Conservation (phyloP, 2,797 vertebrate genomes). For the Synanceia verrucosa region DNA sequence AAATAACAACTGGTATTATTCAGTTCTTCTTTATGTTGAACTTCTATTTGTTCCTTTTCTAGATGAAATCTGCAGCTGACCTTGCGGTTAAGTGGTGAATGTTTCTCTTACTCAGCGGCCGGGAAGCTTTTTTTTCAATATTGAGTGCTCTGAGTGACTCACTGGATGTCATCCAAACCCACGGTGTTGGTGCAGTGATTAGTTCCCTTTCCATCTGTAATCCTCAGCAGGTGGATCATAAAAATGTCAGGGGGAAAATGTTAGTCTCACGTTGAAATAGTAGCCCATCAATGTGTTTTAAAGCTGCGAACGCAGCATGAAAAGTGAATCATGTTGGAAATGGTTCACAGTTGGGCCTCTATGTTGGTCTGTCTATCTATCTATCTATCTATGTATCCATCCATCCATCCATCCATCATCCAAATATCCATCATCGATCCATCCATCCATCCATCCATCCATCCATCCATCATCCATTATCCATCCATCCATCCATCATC, state of each 20-base stretch:
- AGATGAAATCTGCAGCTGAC: conserved; percentile 48
- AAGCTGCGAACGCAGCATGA: conserved; percentile 46
- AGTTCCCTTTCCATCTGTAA: conserved; percentile 70
- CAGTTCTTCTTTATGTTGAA: conserved; percentile 14
- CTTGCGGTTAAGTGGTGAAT: conserved; percentile 28
- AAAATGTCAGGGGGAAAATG: conserved; percentile 62
- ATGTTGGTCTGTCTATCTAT: too few relatives aligned
- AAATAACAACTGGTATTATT: conserved; percentile 34
- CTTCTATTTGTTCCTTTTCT: conserved; percentile 13
- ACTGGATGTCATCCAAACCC: conserved; percentile 55
- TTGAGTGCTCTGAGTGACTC: conserved; percentile 40
- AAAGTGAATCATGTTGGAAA: conserved; percentile 60
- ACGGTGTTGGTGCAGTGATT: conserved; percentile 65
- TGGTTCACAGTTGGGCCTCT: conserved; percentile 60
- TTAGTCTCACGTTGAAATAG: conserved; percentile 54
- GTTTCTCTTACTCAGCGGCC: conserved; percentile 29
- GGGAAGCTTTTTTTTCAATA: conserved; percentile 35
- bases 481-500: too few relatives aligned
- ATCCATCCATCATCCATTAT: too few relatives aligned
- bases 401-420: too few relatives aligned
- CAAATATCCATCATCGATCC: too few relatives aligned
- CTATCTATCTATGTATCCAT: too few relatives aligned
- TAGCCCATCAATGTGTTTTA: conserved; percentile 62
- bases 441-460: too few relatives aligned
- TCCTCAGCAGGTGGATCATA: conserved; percentile 67